Percentiles rank a stretch among this genome's conserved stretches.
phyloP scores from a whole-genome alignment of 2,113 vertebrate genomes.

The Epinephelus moara region DNA sequence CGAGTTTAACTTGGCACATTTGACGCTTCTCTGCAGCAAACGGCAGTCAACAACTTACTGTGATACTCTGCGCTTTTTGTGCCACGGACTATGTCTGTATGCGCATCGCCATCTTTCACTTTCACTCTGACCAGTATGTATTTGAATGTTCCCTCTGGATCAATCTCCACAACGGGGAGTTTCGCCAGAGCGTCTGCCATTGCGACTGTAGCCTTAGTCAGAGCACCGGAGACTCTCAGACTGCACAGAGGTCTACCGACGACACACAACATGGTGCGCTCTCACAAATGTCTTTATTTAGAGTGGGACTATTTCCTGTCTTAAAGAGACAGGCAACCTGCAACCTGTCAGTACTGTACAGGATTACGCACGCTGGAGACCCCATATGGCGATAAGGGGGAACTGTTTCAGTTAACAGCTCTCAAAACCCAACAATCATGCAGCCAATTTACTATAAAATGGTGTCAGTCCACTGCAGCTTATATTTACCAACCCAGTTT shows the following conservation, averaged over 20 bases:
- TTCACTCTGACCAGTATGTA: conserved; percentile 90
- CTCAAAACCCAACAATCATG: not conserved
- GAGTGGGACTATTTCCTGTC: conserved; percentile 46
- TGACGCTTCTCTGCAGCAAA: not conserved
- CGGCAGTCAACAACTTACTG: conserved; percentile 84
- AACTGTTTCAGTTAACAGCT: not conserved
- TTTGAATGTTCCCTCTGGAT: conserved; percentile 90
- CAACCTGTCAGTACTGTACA: not conserved
- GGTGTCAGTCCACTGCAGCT: no score
- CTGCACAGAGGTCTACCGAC: not conserved
- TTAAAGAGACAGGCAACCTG: conserved; percentile 63
- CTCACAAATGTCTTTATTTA: conserved; percentile 27
- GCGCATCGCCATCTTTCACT: conserved; percentile 79
- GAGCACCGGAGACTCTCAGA: not conserved
- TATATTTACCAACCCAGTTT: not conserved
- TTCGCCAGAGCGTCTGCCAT: conserved; percentile 82
- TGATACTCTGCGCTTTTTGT: conserved; percentile 90
- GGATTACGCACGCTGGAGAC: conserved; percentile 16
- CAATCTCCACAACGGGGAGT: conserved; percentile 86
- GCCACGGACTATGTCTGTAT: conserved; percentile 90
- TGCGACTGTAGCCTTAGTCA: not conserved
- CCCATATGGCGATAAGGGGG: not conserved
- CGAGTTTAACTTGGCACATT: conserved; percentile 8
- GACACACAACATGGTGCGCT: not conserved
- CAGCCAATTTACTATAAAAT: not conserved